A percentile compares a stretch with the other conserved stretches of the same genome.
These are phyloP conservation scores for zebrafish (Danio rerio) DNA, from an alignment of 2,113 vertebrate genomes.

Conservation along the genomic window GRCz12tu NC_133179.1:15882501-15883000, in stretches of 20 bases:
- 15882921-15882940: conserved; percentile 37
- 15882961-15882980: background rate
- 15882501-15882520: background rate
- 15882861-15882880: conserved; percentile 35
- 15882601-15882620: background rate
- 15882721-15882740: background rate
- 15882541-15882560: background rate
- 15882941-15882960: background rate
- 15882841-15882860: conserved; percentile 56
- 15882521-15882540: background rate
- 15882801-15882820: conserved; percentile 20
- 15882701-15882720: conserved; percentile 17
- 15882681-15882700: conserved; percentile 3
- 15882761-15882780: conserved; percentile 14
- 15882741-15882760: conserved; percentile 32
- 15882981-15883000: background rate
- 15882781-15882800: conserved; percentile 62
- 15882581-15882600: background rate
- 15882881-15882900: conserved; percentile 46
- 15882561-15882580: background rate
- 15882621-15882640: conserved; percentile 3
- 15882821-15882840: conserved; percentile 56
- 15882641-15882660: background rate
- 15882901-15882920: conserved; percentile 51
- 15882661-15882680: background rate